Evolutionary conservation across 2,797 vertebrate genomes (phyloP), one percentile per base, ranked within the genome.

Genomic region (Petrocephalus sullivani): DNA sequence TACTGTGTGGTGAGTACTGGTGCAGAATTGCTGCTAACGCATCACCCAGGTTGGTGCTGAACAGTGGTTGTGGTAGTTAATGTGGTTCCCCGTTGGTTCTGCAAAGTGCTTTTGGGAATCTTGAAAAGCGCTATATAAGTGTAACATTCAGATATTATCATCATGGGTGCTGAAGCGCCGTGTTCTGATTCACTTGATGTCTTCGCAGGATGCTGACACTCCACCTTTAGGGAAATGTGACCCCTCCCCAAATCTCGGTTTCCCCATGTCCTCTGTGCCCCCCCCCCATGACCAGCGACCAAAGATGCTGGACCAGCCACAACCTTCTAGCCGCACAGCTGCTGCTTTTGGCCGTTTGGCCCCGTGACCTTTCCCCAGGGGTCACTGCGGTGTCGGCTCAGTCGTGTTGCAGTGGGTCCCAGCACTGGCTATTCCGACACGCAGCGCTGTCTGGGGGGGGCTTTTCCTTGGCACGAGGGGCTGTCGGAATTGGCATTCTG

Each of bases 391-490:
- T 81, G 75, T 49, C 19, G 1, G 75, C 41, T 49, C 16, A 3
- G 37, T 21, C 19, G 7, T 21, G 41, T n/a, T 9, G 37, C 9
- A 19, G 14, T 46, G 49, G 12, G 12, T 49, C 75, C 16, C 2
- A 4, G 51, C 1, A 8, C 16, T n/a, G 51, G 19, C 33, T n/a
- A 28, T 1, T 28, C 64, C 9, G 3, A 58, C 10, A 53, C 21
- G n/a, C 64, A 91, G 90, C 90, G 51, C 78, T 86, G 19, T 93
- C 91, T 91, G 90, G 67, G 33, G 28, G 92, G 89, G 90, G 16
- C n/a, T 53, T 58, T 86, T 57, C 61, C 57, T 85, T 64, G 87
- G 57, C 82, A 54, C 10, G 14, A 0, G 64, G 23, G 3, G 28
- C 12, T 5, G 60, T 2, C 53, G 14, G 19, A 71, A 88, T 90